Percentiles rank a stretch among this genome's conserved stretches.
phyloP scores from a whole-genome alignment of 2,797 vertebrate species.

The Sphenodon punctatus region DNA sequence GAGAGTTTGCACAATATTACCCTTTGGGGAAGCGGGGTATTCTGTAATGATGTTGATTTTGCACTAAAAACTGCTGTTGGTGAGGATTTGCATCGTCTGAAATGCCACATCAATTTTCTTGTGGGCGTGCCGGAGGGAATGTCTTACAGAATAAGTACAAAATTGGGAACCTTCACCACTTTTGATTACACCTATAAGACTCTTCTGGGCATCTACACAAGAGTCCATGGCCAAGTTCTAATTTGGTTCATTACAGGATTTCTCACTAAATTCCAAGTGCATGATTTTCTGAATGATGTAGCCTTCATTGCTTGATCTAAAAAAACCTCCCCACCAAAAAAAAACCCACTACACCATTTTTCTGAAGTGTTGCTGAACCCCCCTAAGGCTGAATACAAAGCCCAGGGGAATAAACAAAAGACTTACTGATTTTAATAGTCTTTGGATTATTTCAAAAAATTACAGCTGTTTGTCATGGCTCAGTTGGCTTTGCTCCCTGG shows the following conservation, averaged over 20 bases:
- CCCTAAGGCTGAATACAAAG: too few relatives aligned
- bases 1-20: neutral
- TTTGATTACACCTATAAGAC: neutral
- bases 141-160: neutral
- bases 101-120: accelerated
- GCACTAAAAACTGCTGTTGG: neutral
- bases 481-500: too few relatives aligned
- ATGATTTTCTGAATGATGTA: neutral
- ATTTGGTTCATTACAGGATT: neutral
- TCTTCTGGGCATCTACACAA: neutral
- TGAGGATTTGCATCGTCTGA: neutral
- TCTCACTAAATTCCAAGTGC: neutral
- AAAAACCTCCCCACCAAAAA: too few relatives aligned
- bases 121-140: neutral
- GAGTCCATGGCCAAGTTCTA: neutral
- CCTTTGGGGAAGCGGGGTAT: neutral
- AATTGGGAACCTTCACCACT: constrained; percentile 1
- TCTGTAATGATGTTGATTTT: neutral
- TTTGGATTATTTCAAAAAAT: too few relatives aligned
- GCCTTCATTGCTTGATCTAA: neutral
- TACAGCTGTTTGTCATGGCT: too few relatives aligned
- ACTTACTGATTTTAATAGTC: too few relatives aligned
- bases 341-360: too few relatives aligned
- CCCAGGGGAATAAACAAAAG: too few relatives aligned
- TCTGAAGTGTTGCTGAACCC: too few relatives aligned